Conservation (phyloP, 2,888 invertebrate species). For the Trachelus iudaicus region DNA sequence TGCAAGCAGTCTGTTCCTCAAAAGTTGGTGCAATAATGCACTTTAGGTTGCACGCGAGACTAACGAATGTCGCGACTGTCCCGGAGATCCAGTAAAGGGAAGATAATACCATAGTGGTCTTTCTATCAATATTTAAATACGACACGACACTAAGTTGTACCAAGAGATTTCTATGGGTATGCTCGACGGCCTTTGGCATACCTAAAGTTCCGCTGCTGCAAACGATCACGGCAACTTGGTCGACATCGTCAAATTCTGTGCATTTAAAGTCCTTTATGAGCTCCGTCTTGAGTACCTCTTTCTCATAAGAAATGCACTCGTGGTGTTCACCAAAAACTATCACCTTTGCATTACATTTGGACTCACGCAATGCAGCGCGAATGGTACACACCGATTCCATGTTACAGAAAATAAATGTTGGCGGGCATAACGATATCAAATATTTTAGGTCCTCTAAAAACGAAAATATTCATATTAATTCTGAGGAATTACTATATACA, state of each 20-base stretch:
- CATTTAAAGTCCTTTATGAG: background rate
- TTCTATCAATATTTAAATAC: background rate
- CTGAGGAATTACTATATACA: background rate
- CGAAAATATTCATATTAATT: background rate
- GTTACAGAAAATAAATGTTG: background rate
- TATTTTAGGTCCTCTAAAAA: background rate
- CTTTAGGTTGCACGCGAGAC: constrained; percentile 19
- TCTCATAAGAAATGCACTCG: background rate
- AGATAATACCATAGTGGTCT: constrained; percentile 8
- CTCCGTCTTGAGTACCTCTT: background rate
- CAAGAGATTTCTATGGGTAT: constrained; percentile 40
- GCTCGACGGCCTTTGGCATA: constrained; percentile 48
- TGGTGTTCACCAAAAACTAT: constrained; percentile 5
- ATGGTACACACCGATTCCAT: background rate
- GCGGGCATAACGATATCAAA: background rate
- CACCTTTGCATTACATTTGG: background rate
- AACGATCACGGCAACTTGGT: constrained; percentile 41
- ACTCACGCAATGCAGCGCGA: background rate
- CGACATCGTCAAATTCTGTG: constrained; percentile 18
- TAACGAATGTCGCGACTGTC: constrained; percentile 30
- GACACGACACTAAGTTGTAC: constrained; percentile 9
- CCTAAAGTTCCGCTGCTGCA: constrained; percentile 59
- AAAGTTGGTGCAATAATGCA: constrained; percentile 18
- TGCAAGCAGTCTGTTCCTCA: constrained; percentile 39
- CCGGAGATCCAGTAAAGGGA: constrained; percentile 53